Conservation (phyloP, 2,113 vertebrate genomes). For the Macrotus californicus region DNA sequence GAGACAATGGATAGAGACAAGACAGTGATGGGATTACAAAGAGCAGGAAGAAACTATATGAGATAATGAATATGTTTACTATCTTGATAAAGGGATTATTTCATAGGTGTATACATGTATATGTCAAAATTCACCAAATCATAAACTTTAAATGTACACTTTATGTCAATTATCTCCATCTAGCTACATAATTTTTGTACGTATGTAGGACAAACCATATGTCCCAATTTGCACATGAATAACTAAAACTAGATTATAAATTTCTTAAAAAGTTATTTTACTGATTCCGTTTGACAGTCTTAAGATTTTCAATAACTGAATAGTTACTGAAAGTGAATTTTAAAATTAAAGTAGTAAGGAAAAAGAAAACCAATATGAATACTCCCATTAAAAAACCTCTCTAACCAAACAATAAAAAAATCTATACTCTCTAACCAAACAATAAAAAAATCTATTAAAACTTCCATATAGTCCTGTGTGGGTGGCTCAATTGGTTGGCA, state of each 20-base stretch:
- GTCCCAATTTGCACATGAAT: not conserved
- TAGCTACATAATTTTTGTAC: not conserved
- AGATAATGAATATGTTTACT: not conserved
- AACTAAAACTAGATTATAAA: not conserved
- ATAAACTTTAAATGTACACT: not conserved
- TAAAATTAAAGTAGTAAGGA: conserved; percentile 4
- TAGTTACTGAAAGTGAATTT: not conserved
- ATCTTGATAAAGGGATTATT: not conserved
- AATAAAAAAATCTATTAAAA: not conserved
- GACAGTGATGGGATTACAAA: not conserved
- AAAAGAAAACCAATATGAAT: not conserved
- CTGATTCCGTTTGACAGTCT: not conserved
- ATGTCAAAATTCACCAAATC: not conserved
- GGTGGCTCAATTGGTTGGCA: no score
- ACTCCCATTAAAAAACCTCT: not conserved
- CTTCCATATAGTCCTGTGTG: no score
- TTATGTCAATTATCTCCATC: not conserved
- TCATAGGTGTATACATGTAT: not conserved
- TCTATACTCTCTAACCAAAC: not conserved
- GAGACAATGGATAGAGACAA: not conserved
- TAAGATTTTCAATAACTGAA: not conserved
- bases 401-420: not conserved
- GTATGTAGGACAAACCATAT: not conserved
- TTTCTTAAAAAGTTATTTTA: not conserved
- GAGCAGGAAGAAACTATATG: not conserved